A percentile compares a stretch with the other conserved stretches of the same genome.
phyloP scores from a whole-genome alignment of 2,113 vertebrate genomes.

The Xiphorhynchus elegans region DNA sequence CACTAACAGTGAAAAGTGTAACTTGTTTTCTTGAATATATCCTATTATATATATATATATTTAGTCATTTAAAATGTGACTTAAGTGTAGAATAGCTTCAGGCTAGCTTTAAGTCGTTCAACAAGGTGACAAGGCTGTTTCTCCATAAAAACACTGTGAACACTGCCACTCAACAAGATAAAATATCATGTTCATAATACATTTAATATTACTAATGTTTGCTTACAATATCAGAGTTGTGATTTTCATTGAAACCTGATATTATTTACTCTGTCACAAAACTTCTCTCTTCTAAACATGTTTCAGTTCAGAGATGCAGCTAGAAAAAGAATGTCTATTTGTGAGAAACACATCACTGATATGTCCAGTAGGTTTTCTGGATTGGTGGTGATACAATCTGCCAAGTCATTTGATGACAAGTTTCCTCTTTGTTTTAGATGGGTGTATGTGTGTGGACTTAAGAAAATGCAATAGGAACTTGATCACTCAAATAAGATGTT shows the following conservation, averaged over 20 bases:
- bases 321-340: not conserved
- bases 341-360: not conserved
- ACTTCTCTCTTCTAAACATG: not conserved
- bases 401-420: not conserved
- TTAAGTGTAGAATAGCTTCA: not conserved
- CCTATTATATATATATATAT: not conserved
- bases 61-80: not conserved
- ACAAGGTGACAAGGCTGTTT: not conserved
- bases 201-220: not conserved
- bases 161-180: not conserved
- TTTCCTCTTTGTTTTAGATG: not conserved
- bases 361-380: not conserved
- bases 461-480: not conserved
- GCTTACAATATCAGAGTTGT: not conserved
- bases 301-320: not conserved
- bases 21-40: not conserved
- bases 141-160: not conserved
- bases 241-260: not conserved
- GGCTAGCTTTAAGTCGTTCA: not conserved
- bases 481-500: not conserved
- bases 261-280: not conserved
- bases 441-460: not conserved
- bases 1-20: not conserved
- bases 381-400: not conserved
- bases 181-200: not conserved